Percentiles rank a stretch among this genome's conserved stretches.
These are phyloP conservation scores for Plebejus argus DNA, from an alignment of 2,888 invertebrate species.

Conservation along the genomic window DNA sequence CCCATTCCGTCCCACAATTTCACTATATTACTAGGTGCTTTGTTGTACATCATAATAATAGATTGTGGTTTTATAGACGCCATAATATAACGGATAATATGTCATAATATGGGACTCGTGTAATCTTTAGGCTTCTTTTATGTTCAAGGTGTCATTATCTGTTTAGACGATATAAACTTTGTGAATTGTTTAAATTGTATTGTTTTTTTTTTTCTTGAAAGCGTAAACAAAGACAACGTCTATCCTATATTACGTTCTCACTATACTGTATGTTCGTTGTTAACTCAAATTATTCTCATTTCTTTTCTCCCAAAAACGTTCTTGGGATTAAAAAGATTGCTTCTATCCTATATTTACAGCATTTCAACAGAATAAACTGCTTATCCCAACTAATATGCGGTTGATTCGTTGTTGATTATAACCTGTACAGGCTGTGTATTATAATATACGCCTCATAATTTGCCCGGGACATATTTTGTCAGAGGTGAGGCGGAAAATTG, in stretches of 20 bases:
- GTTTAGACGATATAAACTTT: background rate
- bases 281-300: background rate
- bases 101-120: background rate
- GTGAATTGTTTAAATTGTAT: background rate
- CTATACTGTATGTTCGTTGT: background rate
- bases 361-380: slow-evolving; percentile 11
- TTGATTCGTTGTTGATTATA: slow-evolving; percentile 19
- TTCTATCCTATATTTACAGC: background rate
- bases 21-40: slow-evolving; percentile 8
- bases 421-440: background rate
- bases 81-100: background rate
- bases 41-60: slow-evolving; percentile 36
- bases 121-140: background rate
- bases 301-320: background rate
- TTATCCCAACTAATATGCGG: slow-evolving; percentile 19
- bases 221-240: background rate
- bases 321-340: background rate
- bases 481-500: slow-evolving; percentile 47
- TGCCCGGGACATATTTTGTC: slow-evolving; percentile 39
- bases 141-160: background rate
- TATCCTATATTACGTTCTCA: background rate
- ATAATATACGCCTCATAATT: slow-evolving; percentile 33
- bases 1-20: slow-evolving; percentile 46
- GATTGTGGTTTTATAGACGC: background rate
- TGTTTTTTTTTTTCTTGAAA: background rate